phyloP scores from a whole-genome alignment of 2,797 vertebrate species.

The Tangara arthus region DNA sequence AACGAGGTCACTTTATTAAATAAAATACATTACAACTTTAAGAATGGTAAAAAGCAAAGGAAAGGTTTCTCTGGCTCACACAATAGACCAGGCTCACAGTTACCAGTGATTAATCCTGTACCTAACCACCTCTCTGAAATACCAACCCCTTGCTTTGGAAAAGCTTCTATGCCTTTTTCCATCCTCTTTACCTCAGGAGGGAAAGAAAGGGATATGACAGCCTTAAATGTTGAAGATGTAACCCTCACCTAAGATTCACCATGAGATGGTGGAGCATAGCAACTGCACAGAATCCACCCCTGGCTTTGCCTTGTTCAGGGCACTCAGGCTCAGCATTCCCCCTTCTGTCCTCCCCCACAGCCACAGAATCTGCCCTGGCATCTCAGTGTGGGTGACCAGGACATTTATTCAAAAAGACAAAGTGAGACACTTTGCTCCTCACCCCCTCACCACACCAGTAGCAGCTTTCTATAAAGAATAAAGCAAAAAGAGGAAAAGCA shows the following conservation, averaged over 20 bases:
- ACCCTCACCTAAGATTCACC: not conserved
- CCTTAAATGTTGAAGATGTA: not conserved
- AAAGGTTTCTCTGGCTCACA: not conserved
- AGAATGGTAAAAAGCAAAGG: not conserved
- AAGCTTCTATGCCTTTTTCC: not conserved
- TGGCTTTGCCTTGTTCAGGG: not conserved
- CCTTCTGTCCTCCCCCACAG: not conserved
- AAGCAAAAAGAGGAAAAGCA: not conserved
- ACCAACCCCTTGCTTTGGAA: not conserved
- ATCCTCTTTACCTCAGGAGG: not conserved
- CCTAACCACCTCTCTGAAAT: not conserved
- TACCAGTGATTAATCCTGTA: not conserved
- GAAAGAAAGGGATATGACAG: not conserved
- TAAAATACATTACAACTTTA: not conserved
- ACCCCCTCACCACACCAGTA: not conserved
- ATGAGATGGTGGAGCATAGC: rapidly evolving
- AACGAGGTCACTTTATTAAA: not conserved
- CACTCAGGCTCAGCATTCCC: not conserved
- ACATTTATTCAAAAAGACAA: not conserved
- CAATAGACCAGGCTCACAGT: not conserved
- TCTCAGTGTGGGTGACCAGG: not conserved
- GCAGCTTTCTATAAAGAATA: not conserved
- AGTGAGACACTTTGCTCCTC: not conserved
- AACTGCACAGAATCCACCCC: not conserved
- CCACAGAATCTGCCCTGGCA: not conserved